Conservation (phyloP, 1,140 invertebrate genomes). For the Lepidurus couesii region DNA sequence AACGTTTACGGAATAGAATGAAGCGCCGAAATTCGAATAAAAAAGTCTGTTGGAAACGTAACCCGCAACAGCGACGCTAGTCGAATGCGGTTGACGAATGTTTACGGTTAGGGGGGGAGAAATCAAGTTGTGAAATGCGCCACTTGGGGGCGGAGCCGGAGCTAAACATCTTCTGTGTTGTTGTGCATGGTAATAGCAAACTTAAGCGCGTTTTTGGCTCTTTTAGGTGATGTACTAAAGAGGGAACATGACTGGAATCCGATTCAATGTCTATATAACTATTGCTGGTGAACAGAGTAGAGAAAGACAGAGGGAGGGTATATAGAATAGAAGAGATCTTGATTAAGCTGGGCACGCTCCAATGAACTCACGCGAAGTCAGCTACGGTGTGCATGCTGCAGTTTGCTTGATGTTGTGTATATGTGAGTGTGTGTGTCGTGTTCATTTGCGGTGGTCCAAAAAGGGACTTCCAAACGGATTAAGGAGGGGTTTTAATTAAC, state of each 20-base stretch:
- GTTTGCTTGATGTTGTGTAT: neutral
- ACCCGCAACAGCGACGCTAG: too few relatives aligned
- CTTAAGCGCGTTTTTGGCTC: neutral
- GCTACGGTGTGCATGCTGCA: neutral
- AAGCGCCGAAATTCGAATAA: too few relatives aligned
- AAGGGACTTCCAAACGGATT: constrained; percentile 21
- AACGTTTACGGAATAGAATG: too few relatives aligned
- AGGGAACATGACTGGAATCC: constrained; percentile 10
- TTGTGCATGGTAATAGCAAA: neutral
- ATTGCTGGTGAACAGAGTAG: neutral
- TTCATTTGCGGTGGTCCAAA: neutral
- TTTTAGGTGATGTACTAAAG: neutral
- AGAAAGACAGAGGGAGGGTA: neutral
- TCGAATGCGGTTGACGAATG: too few relatives aligned
- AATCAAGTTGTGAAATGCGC: too few relatives aligned
- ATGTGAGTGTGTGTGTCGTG: neutral
- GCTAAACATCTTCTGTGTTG: neutral
- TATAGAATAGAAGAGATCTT: neutral
- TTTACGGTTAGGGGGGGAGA: too few relatives aligned
- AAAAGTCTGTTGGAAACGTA: too few relatives aligned
- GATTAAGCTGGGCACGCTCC: constrained; percentile 20
- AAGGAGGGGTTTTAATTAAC: constrained; percentile 22
- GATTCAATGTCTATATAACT: neutral
- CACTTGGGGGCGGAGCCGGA: too few relatives aligned
- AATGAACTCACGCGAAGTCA: constrained; percentile 1